Evolutionary conservation across 1,140 invertebrate genomes (phyloP), one percentile per base, ranked within the genome.

Genomic region (Chironomus tepperi): DNA sequence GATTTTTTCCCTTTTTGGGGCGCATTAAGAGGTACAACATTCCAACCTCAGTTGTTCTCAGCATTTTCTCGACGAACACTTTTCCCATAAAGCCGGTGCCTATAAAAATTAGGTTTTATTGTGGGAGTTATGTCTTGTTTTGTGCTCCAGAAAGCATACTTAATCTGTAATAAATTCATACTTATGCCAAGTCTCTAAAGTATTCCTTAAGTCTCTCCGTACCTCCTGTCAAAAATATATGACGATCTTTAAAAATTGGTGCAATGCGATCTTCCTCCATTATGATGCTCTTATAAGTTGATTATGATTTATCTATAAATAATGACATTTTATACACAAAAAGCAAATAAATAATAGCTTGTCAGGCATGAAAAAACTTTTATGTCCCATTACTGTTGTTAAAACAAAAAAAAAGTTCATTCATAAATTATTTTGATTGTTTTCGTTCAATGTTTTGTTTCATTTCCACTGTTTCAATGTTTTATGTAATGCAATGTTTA

Each of bases 31-130:
- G 79, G 78, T 92, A 92, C 21, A 97, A 88, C 19, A 86, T 88
- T 16, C 84, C 85, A 0, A 94, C 83, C 9, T 89, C 86, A 0
- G 90, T 81, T 80, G 92, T 93, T 42, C 93, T 85, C 1, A 95
- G 82, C 42, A 95, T 79, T 80, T 95, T 95, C 81, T 95, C 93
- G 57, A 95, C 88, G 8, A 94, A 82, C n/a, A 86, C 85, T 86
- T 70, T 70, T 70, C 65, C 65, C 65, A 70, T 70, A 10, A 70
- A 70, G 9, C 65, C 65, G 2, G 65, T 70, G 2, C 47, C 47
- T 57, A 2, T 3, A 57, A 12, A 7, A 12, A 12, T 57, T 57
- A 12, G 8, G 9, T 2, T 57, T 57, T 94, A 2, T n/a, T n/a
- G n/a, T n/a, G n/a, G n/a, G n/a, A n/a, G n/a, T n/a, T n/a, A n/a